Evolutionary conservation across 92 coral and sea anemone species (phyloP), one percentile per base, ranked within the genome.

Genomic region (Umimayanthus chanpuru): DNA sequence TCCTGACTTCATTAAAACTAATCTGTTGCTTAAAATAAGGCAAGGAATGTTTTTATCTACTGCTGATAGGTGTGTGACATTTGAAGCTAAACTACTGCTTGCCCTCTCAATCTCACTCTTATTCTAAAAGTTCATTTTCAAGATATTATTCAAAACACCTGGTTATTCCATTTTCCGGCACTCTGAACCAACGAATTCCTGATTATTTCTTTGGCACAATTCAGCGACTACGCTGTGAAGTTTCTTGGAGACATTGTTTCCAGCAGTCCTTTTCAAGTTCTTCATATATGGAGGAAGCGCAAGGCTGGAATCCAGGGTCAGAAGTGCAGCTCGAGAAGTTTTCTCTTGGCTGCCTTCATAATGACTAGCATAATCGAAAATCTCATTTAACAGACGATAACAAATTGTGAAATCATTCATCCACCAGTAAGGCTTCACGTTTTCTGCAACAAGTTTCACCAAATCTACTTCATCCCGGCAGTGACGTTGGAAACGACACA

Each of bases 401-500:
- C 83, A 79, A 50, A 79, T 79, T 78, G n/a, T 79, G 67, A 79
- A 79, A 25, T 79, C 83, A 53, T 53, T 12, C 67, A 47, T 79
- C 83, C 83, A 50, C 83, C 44, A 50, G 32, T 2, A 23, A 55
- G 67, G 83, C 83, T 53, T 79, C 32, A 26, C 67, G 21, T 79
- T 79, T 79, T 79, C 83, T 47, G 70, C 67, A 79, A 79, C 70
- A 53, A 53, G 83, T 47, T 79, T 53, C 64, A 79, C 44, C 83
- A 79, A 79, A 53, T 79, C 70, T 47, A 53, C 29, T 79, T 79
- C 83, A 30, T 26, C 67, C 83, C 83, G 29, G 28, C 70, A 79
- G 70, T 79, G 83, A 79, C 83, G 55, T 79, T 79, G 53, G 83
- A 79, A 79, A 79, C 11, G 43, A 79, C 83, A 47, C 50, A 47